These are phyloP conservation scores for Drosophila siamana DNA, from an alignment of 2,888 invertebrate species.

Conservation along the genomic window DNA sequence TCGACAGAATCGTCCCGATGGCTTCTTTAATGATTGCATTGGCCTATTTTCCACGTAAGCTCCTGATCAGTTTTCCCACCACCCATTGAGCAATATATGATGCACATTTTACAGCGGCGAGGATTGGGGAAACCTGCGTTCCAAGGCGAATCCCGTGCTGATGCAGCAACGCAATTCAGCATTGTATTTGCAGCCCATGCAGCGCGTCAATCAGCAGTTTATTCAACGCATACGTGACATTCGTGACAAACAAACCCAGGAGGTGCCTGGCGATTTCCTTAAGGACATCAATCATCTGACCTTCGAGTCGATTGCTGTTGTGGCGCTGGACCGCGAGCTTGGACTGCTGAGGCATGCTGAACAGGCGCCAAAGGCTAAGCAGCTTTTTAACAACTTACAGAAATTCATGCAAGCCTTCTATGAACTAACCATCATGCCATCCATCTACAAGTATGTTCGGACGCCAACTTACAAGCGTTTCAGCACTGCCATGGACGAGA, in stretches of 20 bases:
- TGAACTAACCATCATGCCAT: constrained; percentile 71
- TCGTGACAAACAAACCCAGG: constrained; percentile 36
- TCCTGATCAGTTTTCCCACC: neutral
- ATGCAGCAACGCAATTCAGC: constrained; percentile 87
- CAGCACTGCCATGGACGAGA: constrained; percentile 42
- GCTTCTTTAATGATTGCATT: constrained; percentile 46
- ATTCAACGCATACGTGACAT: constrained; percentile 53
- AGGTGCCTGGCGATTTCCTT: constrained; percentile 85
- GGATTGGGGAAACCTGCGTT: constrained; percentile 88
- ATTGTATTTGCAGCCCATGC: constrained; percentile 86
- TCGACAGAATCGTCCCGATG: constrained; percentile 66
- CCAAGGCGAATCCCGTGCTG: constrained; percentile 89
- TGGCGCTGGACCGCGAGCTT: constrained; percentile 85
- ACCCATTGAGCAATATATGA: constrained; percentile 14
- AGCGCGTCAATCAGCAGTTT: constrained; percentile 85
- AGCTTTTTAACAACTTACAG: constrained; percentile 56
- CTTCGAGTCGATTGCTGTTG: constrained; percentile 86
- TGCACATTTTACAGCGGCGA: constrained; percentile 86
- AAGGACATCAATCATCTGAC: constrained; percentile 87
- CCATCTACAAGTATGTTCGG: constrained; percentile 67
- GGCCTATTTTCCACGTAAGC: constrained; percentile 39
- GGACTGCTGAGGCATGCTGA: constrained; percentile 55
- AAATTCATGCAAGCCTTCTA: constrained; percentile 41
- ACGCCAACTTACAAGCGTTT: constrained; percentile 64
- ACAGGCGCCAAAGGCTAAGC: constrained; percentile 36